Evolutionary conservation across 1,140 invertebrate genomes (phyloP).

Genomic region (Neoseiulus cucumeris): DNA sequence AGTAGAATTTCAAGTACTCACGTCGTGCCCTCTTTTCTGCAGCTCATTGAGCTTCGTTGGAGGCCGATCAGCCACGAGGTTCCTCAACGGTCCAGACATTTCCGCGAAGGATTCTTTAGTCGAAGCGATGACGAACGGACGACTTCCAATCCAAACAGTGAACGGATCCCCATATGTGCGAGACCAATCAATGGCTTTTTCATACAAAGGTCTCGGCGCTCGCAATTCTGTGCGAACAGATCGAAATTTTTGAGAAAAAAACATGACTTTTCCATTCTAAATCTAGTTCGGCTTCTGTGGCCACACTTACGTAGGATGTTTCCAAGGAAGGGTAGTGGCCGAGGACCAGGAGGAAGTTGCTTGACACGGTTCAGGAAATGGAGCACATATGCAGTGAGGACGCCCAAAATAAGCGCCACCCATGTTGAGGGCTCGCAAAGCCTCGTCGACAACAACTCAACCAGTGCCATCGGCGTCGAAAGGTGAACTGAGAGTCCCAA

Average conservation of each 20-base stretch:
- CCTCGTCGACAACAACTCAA: too few species aligned
- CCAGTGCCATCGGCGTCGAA: too few species aligned
- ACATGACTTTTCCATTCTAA: too few species aligned
- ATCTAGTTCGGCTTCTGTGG: too few species aligned
- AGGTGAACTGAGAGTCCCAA: too few species aligned
- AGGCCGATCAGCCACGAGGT: neutral
- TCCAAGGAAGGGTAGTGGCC: too few species aligned
- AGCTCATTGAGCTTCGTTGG: neutral
- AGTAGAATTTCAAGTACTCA: neutral
- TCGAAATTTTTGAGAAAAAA: neutral
- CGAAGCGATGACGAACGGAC: neutral
- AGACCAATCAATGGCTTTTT: neutral
- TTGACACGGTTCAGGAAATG: too few species aligned
- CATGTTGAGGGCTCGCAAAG: too few species aligned
- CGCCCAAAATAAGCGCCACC: too few species aligned
- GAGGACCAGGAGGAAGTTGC: too few species aligned
- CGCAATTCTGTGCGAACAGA: neutral
- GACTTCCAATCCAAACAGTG: neutral
- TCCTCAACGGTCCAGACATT: neutral
- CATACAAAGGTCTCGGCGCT: neutral
- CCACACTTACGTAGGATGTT: too few species aligned
- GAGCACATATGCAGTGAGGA: too few species aligned
- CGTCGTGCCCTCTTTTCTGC: neutral
- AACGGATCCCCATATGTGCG: neutral
- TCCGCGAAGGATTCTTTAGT: neutral